Evolutionary conservation across 2,797 vertebrate species (phyloP).

Genomic region (Miichthys miiuy): DNA sequence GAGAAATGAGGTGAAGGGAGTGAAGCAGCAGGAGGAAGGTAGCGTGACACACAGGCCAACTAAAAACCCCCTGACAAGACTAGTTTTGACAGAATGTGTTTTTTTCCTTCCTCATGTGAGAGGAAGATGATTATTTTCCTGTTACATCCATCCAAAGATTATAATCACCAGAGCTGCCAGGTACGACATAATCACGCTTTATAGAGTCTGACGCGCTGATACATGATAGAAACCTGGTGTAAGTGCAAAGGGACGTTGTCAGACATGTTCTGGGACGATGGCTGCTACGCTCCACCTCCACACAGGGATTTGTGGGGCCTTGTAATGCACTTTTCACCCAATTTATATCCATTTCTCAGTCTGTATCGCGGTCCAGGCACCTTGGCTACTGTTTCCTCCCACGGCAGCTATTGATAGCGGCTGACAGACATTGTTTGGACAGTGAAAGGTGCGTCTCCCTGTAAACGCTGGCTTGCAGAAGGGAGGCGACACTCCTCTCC

Average conservation of each 20-base stretch:
- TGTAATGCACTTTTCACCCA: slow-evolving; percentile 62
- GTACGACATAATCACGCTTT: slow-evolving; percentile 39
- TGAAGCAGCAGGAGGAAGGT: slow-evolving; percentile 58
- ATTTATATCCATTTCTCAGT: slow-evolving; percentile 64
- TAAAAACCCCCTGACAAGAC: slow-evolving; percentile 59
- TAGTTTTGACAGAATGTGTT: slow-evolving; percentile 52
- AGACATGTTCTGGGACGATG: slow-evolving; percentile 43
- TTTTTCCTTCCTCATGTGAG: slow-evolving; percentile 35
- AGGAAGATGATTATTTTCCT: slow-evolving; percentile 41
- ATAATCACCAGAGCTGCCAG: slow-evolving; percentile 46
- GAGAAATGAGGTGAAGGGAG: slow-evolving; percentile 66
- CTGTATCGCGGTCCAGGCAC: slow-evolving; percentile 48
- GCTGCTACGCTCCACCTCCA: slow-evolving; percentile 38
- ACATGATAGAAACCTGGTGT: slow-evolving; percentile 30
- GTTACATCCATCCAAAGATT: slow-evolving; percentile 22
- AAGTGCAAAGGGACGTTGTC: slow-evolving; percentile 47
- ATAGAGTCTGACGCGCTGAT: slow-evolving; percentile 32
- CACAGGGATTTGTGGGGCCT: slow-evolving; percentile 51
- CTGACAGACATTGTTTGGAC: slow-evolving; percentile 74
- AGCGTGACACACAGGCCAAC: slow-evolving; percentile 69
- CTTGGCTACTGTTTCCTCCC: slow-evolving; percentile 69
- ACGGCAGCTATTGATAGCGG: slow-evolving; percentile 71
- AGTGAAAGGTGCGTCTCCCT: slow-evolving; percentile 86
- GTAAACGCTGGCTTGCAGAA: slow-evolving; percentile 85
- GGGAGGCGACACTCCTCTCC: slow-evolving; percentile 84